Base-by-base conservation (phyloP, 2,797 vertebrate genomes). In the Falco cherrug region DNA sequence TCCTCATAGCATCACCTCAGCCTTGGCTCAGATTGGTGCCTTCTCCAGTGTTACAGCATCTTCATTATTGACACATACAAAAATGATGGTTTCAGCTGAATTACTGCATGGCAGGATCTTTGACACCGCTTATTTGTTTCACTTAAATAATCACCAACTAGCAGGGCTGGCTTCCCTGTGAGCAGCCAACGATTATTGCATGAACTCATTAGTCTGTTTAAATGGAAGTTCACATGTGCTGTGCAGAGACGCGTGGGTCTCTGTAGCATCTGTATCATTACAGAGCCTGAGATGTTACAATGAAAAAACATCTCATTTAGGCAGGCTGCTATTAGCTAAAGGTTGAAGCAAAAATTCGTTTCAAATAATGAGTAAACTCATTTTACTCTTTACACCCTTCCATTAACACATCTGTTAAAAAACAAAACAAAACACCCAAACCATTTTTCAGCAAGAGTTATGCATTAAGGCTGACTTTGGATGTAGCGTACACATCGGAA, bases 401-500 rank as follows among this genome's bases (percentile, higher is more conserved):
- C 26, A 70, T 81, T 76, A 61, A 24, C 14, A 19, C 4, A 18
- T 25, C 50, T 82, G 15, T 65, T 83, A 67, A 64, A 90, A 69
- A 87, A 61, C 1, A 41, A 41, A 41, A 41, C 3, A 63, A 50
- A 80, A 7, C 10, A 10, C 11, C 25, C 0, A 64, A 71, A 26
- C 3, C 39, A 15, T n/a, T 15, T 65, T 31, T 88, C 57, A 86
- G 54, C 17, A 83, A 41, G 28, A 60, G 7, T 1, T 57, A 24
- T 2, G 7, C n/a, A 39, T 16, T 74, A 37, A 60, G 41, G 7
- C 22, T 83, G n/a, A 78, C 33, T 28, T 41, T 31, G 35, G 25
- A 29, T 1, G 1, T 21, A 64, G 20, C 5, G 37, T 18, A 11
- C 16, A 14, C 7, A 74, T 5, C 59, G 0, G 0, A 71, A 68